Percentiles rank a stretch among this genome's conserved stretches.
These are phyloP conservation scores for Acyrthosiphon pisum DNA, from an alignment of 1,140 invertebrate species.

Conservation along the genomic window DNA sequence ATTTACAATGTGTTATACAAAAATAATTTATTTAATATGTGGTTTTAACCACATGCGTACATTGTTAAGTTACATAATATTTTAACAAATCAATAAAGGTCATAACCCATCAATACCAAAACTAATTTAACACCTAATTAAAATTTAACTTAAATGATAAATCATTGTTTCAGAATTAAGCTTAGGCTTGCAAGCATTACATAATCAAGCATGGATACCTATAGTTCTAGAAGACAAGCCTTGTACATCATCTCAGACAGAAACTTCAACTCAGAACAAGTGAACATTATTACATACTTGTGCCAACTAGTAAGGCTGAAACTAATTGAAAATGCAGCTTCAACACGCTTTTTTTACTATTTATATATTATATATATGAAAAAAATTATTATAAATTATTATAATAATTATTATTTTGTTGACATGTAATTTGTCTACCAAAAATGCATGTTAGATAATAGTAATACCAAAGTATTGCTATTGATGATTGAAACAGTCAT, in stretches of 20 bases:
- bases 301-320: conserved; percentile 43
- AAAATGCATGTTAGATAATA: not conserved
- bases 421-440: not conserved
- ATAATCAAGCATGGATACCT: conserved; percentile 52
- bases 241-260: conserved; percentile 35
- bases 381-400: not conserved
- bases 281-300: conserved; percentile 22
- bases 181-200: conserved; percentile 54
- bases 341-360: not conserved
- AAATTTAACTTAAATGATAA: not conserved
- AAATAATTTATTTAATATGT: not conserved
- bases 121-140: not conserved
- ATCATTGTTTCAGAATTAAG: conserved; percentile 36
- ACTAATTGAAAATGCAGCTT: conserved; percentile 30
- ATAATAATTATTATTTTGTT: not conserved
- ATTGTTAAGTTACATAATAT: not conserved
- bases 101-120: not conserved
- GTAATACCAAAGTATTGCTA: not conserved
- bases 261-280: conserved; percentile 15
- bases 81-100: not conserved
- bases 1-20: not conserved
- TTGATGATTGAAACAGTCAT: not conserved
- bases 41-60: not conserved
- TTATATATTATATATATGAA: not conserved
- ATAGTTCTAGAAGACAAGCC: conserved; percentile 34